Conservation (phyloP, 2,113 vertebrate genomes). For the Gnathonemus longibarbis region DNA sequence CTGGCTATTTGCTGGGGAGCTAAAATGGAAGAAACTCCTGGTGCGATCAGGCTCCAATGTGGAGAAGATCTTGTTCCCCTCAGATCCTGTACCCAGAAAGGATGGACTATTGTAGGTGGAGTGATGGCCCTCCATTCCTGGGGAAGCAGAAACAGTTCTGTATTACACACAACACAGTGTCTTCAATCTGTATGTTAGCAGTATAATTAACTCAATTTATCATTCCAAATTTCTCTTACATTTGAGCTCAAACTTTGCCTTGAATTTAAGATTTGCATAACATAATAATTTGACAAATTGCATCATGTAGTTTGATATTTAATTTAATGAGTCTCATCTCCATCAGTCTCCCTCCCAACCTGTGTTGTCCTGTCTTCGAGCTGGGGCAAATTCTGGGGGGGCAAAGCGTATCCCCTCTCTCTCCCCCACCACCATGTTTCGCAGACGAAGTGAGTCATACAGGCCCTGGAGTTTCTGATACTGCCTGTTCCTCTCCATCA, state of each 20-base stretch:
- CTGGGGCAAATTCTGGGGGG: constrained; percentile 28
- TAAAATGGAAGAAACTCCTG: constrained; percentile 58
- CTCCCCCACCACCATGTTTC: constrained; percentile 65
- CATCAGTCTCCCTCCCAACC: background rate
- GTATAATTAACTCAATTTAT: background rate
- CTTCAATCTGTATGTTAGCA: background rate
- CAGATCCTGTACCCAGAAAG: constrained; percentile 35
- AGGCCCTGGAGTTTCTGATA: constrained; percentile 82
- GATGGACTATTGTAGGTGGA: constrained; percentile 46
- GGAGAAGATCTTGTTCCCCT: constrained; percentile 50
- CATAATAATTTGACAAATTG: background rate
- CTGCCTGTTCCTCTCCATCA: constrained; percentile 80
- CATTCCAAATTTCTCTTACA: background rate
- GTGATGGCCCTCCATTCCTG: constrained; percentile 38
- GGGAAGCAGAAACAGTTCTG: background rate
- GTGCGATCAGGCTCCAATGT: constrained; percentile 44
- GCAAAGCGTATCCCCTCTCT: constrained; percentile 31
- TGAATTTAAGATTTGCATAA: background rate
- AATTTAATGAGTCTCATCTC: constrained; percentile 12
- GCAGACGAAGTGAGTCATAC: constrained; percentile 74
- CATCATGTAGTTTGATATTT: background rate
- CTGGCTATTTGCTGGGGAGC: constrained; percentile 45
- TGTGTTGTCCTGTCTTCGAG: constrained; percentile 30
- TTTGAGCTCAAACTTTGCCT: background rate
- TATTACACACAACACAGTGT: background rate